phyloP scores from a whole-genome alignment of 2,797 vertebrate genomes.

The Steatocranus sp. region DNA sequence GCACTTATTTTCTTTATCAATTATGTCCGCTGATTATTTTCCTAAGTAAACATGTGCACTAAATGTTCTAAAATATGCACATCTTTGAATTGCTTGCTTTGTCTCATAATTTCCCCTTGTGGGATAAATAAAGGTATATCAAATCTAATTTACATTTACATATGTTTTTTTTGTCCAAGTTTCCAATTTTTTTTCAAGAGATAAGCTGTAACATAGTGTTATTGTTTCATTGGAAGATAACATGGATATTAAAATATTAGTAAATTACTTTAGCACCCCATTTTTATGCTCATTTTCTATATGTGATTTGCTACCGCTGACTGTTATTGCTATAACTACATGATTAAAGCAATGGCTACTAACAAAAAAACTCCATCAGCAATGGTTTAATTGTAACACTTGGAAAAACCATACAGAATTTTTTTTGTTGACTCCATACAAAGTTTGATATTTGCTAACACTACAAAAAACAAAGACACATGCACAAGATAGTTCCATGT shows the following conservation, averaged over 20 bases:
- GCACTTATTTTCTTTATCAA: neutral
- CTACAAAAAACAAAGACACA: neutral
- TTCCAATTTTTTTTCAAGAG: neutral
- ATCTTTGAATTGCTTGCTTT: neutral
- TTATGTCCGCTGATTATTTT: neutral
- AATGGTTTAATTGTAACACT: neutral
- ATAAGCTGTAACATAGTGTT: neutral
- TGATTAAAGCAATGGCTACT: neutral
- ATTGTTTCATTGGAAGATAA: neutral
- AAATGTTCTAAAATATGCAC: neutral
- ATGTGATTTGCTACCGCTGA: neutral
- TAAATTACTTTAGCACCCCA: neutral
- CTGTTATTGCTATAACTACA: neutral
- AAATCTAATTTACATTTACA: neutral
- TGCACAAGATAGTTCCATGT: neutral
- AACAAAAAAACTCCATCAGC: neutral
- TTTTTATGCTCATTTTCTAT: neutral
- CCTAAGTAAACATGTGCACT: neutral
- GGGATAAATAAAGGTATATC: too few relatives aligned
- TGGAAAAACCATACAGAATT: neutral
- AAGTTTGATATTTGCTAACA: constrained; percentile 4
- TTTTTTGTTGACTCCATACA: constrained; percentile 7
- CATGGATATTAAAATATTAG: neutral
- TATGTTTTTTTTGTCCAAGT: neutral
- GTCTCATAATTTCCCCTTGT: too few relatives aligned